A percentile compares a stretch with the other conserved stretches of the same genome.
phyloP scores from a whole-genome alignment of 2,888 invertebrate species.

The Andrena fulva region DNA sequence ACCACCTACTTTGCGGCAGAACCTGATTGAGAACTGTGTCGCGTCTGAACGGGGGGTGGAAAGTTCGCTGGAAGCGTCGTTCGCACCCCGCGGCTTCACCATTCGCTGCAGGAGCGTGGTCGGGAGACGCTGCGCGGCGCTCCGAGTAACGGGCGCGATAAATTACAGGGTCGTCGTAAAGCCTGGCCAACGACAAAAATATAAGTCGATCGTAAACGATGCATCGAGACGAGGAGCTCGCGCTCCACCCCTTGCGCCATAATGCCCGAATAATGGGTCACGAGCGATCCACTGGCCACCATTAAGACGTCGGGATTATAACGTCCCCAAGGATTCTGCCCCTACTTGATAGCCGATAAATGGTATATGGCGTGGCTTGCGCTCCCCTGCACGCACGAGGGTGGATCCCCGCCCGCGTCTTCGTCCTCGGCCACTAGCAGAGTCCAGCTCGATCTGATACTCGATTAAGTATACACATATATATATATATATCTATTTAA shows the following conservation, averaged over 20 bases:
- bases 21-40: background rate
- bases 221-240: conserved; percentile 10
- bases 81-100: background rate
- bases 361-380: background rate
- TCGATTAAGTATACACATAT: conserved; percentile 38
- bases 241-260: background rate
- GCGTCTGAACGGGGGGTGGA: background rate
- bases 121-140: background rate
- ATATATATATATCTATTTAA: conserved; percentile 43
- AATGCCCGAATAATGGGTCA: conserved; percentile 31
- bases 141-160: conserved; percentile 29
- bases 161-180: conserved; percentile 22
- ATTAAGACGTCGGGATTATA: conserved; percentile 38
- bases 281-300: conserved; percentile 19
- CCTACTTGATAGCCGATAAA: conserved; percentile 40
- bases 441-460: conserved; percentile 26
- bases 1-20: background rate
- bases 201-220: conserved; percentile 40
- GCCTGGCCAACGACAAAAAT: conserved; percentile 14
- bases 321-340: conserved; percentile 24
- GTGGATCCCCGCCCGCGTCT: background rate
- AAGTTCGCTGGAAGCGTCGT: background rate
- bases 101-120: background rate
- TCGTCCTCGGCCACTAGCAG: background rate
- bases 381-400: background rate